Conservation (phyloP, 1,140 invertebrate genomes). For the Calephelis nemesis region DNA sequence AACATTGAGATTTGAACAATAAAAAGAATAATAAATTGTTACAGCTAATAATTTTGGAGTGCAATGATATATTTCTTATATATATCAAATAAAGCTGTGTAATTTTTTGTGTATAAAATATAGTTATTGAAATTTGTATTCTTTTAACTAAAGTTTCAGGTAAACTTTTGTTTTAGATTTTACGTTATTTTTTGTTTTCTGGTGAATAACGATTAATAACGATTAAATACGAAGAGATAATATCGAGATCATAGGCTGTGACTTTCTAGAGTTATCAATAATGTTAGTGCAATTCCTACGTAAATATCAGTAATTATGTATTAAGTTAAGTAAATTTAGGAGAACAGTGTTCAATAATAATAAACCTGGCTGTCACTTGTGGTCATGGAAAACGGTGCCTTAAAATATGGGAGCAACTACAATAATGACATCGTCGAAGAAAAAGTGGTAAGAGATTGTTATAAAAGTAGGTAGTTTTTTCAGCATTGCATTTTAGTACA, state of each 20-base stretch:
- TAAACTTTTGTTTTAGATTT: background rate
- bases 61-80: no score
- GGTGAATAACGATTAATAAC: background rate
- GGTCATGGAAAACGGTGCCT: conserved; percentile 80
- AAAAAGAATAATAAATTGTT: no score
- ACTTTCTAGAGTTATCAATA: conserved; percentile 29
- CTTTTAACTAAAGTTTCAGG: no score
- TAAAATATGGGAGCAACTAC: conserved; percentile 80
- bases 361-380: conserved; percentile 57
- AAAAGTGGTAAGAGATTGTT: conserved; percentile 68
- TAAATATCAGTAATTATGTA: conserved; percentile 31
- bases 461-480: conserved; percentile 1
- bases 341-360: conserved; percentile 43
- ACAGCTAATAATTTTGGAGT: no score
- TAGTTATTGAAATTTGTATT: no score
- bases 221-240: conserved; percentile 14
- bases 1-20: no score
- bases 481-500: background rate
- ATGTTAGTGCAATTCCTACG: conserved; percentile 23
- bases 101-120: no score
- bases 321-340: conserved; percentile 38
- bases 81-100: no score
- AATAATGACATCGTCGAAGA: conserved; percentile 74
- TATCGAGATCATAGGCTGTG: conserved; percentile 33
- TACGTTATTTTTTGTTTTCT: conserved; percentile 6